A percentile compares a stretch with the other conserved stretches of the same genome.
Conservation (phyloP, 2,797 vertebrate species). For the Nannoperca obscura region DNA sequence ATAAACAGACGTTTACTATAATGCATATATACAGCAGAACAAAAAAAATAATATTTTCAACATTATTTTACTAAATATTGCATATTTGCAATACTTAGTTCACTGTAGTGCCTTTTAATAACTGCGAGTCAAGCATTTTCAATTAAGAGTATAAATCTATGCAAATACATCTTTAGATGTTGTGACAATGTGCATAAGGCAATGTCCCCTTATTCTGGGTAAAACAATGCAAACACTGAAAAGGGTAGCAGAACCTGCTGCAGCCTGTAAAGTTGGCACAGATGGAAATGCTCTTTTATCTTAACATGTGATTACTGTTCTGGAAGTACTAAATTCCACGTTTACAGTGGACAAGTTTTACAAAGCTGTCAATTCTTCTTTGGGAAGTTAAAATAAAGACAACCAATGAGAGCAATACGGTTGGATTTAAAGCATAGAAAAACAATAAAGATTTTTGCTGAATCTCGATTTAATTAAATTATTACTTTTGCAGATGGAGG, state of each 20-base stretch:
- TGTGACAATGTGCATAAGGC: neutral
- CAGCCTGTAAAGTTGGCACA: neutral
- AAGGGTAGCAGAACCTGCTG: slow-evolving; percentile 1
- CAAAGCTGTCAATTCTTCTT: neutral
- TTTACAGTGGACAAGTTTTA: neutral
- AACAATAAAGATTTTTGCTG: neutral
- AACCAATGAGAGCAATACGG: neutral
- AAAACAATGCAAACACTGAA: neutral
- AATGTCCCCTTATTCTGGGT: neutral
- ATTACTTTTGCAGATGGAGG: slow-evolving; percentile 10
- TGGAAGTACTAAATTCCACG: neutral
- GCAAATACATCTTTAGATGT: neutral
- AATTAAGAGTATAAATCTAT: neutral
- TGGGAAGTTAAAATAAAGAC: slow-evolving; percentile 1
- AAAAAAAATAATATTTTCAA: neutral
- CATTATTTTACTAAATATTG: neutral
- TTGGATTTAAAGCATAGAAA: neutral
- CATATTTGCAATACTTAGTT: neutral
- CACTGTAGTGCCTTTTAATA: neutral
- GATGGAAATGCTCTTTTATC: neutral
- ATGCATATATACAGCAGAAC: neutral
- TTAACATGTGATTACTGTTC: neutral
- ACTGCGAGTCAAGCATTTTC: neutral
- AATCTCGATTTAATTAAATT: neutral
- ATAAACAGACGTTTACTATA: neutral